Percentiles rank a stretch among this genome's conserved stretches.
These are phyloP conservation scores for Theonella swinhoei DNA, from an alignment of 37 sponge, comb jelly and placozoan genomes.

Conservation along the genomic window DNA sequence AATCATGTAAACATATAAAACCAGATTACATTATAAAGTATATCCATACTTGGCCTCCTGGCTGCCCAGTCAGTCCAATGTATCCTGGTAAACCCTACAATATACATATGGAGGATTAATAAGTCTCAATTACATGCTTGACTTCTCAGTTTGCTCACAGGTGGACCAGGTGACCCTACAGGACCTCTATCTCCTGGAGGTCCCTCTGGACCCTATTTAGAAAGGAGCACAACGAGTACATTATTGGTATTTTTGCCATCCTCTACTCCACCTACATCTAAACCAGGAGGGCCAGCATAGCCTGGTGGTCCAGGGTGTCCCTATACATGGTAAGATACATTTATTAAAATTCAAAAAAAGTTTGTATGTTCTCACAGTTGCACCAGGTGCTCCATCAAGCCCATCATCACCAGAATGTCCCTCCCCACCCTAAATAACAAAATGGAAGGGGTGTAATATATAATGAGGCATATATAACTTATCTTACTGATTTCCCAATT, in stretches of 20 bases:
- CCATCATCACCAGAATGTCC: slow-evolving; percentile 38
- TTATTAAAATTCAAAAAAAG: neutral
- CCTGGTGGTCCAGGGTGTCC: slow-evolving; percentile 1
- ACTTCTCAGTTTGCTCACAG: slow-evolving; percentile 29
- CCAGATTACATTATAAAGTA: neutral
- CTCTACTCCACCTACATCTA: neutral
- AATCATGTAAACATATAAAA: neutral
- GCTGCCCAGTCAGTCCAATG: slow-evolving; percentile 31
- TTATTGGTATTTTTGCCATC: neutral
- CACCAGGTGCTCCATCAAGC: neutral
- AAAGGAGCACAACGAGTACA: neutral
- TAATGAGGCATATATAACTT: neutral
- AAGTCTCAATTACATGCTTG: neutral
- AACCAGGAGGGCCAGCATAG: slow-evolving; percentile 17
- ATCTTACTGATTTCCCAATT: slow-evolving; percentile 38
- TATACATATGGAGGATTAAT: neutral
- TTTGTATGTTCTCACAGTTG: neutral
- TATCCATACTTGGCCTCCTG: slow-evolving; percentile 6
- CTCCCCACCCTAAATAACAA: slow-evolving; percentile 15
- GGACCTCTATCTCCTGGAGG: slow-evolving; percentile 49
- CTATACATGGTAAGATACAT: neutral
- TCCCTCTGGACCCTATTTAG: slow-evolving; percentile 48
- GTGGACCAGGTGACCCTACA: slow-evolving; percentile 54
- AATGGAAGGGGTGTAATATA: neutral
- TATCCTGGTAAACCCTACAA: slow-evolving; percentile 40